Base-by-base conservation (phyloP, 2,797 vertebrate species). In the Taeniopygia guttata region DNA sequence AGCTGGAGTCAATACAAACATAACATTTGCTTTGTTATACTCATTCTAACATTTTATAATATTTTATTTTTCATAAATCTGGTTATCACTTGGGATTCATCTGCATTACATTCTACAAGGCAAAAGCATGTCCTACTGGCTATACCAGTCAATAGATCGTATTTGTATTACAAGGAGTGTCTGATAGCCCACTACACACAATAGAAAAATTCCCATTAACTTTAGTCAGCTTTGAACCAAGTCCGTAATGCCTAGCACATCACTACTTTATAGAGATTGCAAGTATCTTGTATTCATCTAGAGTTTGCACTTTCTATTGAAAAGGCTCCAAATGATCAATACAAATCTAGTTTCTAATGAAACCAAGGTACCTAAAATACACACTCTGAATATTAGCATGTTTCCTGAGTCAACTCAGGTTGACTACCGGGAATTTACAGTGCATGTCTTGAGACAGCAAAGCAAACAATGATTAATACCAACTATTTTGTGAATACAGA, bases 391-490 rank as follows among this genome's bases (percentile, higher is more conserved):
- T n/a, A 74, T 62, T 16, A 64, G 56, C 2, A 0, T 17, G 19
- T 70, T 86, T 80, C 69, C 69, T 14, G 10, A 92, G 36, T 81
- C 79, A 91, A 56, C 51, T 40, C 38, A 40, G 38, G 38, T 40
- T 40, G 38, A 40, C 76, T 81, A 66, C 55, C 4, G 22, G 59
- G 43, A 80, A 83, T 94, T 93, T 89, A 91, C 46, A 62, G 25
- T 68, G 29, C 42, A 64, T 87, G 93, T 86, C 89, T n/a, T 59
- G 51, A 84, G 69, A 88, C 79, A 94, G 54, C 56, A 95, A 91
- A 84, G 55, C 68, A 96, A 89, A 96, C 16, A 10, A 84, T 42
- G 51, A 93, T 76, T 94, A 92, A 95, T 63, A 67, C 26, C 72
- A 86, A 69, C 62, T 36, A 20, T 43, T 84, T 54, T 49, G 38